Percentiles rank a stretch among this genome's conserved stretches.
These are phyloP conservation scores for Epinephelus cyanopodus DNA, from an alignment of 2,113 vertebrate species.

Conservation along the genomic window DNA sequence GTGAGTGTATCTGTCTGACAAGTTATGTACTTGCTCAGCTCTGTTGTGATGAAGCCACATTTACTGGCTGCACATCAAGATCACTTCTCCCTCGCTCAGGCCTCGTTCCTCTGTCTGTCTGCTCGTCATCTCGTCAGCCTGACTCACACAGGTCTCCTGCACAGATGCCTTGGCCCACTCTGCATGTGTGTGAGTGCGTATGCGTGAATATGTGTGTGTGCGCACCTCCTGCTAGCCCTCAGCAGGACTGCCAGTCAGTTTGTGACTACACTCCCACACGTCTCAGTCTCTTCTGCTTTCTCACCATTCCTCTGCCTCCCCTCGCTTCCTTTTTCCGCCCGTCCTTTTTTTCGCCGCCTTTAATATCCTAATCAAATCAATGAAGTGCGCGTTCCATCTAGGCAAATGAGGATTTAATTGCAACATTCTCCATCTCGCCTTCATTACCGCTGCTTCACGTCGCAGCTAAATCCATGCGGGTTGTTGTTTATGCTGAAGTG, in stretches of 20 bases:
- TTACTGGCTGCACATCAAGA: conserved; percentile 78
- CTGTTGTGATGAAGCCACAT: conserved; percentile 49
- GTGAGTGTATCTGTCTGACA: conserved; percentile 38
- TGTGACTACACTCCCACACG: conserved; percentile 70
- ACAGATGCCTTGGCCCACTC: conserved; percentile 73
- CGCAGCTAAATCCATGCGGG: conserved; percentile 23
- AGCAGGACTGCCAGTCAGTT: conserved; percentile 76
- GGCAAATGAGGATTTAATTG: conserved; percentile 40
- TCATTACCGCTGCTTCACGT: conserved; percentile 26
- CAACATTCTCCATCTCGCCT: conserved; percentile 11
- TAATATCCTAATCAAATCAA: conserved; percentile 50
- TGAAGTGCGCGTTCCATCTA: neutral
- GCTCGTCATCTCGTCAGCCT: conserved; percentile 64
- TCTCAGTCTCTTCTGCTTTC: conserved; percentile 59
- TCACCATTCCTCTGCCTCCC: conserved; percentile 35
- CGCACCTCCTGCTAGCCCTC: conserved; percentile 64
- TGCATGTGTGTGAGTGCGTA: conserved; percentile 40
- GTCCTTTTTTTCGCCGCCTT: conserved; percentile 8
- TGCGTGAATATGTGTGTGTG: conserved; percentile 39
- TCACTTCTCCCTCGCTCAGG: conserved; percentile 56
- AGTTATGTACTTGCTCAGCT: conserved; percentile 42
- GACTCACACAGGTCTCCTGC: conserved; percentile 71
- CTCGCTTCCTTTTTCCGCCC: conserved; percentile 14
- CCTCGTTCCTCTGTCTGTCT: conserved; percentile 51
- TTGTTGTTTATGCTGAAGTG: conserved; percentile 38